Evolutionary conservation across 2,888 invertebrate genomes (phyloP).

Genomic region (Leptogaster cylindrica): DNA sequence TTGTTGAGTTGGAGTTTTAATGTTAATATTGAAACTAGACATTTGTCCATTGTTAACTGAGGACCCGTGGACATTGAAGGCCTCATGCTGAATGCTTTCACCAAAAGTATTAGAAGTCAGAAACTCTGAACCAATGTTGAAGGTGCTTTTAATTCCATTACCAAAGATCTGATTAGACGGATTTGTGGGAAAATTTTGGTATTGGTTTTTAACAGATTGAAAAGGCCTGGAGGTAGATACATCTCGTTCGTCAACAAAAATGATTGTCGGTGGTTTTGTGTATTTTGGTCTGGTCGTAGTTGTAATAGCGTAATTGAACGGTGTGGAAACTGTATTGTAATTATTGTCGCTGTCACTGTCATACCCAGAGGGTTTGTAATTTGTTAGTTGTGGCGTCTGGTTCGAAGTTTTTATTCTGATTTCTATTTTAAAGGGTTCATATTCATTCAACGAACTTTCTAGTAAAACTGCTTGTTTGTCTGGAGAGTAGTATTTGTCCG

Average conservation of each 20-base stretch:
- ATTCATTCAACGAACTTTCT: slow-evolving; percentile 54
- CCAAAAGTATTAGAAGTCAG: neutral
- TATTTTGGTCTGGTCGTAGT: slow-evolving; percentile 43
- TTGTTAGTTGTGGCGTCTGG: slow-evolving; percentile 47
- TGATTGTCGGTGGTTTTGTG: slow-evolving; percentile 59
- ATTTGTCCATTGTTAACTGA: neutral
- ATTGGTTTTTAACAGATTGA: slow-evolving; percentile 47
- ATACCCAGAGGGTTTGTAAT: slow-evolving; percentile 23
- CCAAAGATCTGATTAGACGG: neutral
- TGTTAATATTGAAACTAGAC: slow-evolving; percentile 26
- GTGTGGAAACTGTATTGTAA: slow-evolving; percentile 49
- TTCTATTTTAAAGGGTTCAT: slow-evolving; percentile 59
- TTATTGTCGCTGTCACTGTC: slow-evolving; percentile 45
- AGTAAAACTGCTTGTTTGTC: no score
- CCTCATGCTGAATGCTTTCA: neutral
- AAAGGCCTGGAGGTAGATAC: neutral
- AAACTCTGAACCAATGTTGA: neutral
- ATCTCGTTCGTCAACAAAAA: slow-evolving; percentile 57
- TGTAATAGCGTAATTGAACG: slow-evolving; percentile 42
- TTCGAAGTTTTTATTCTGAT: slow-evolving; percentile 60
- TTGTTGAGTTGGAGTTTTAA: slow-evolving; percentile 12
- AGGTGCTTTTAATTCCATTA: neutral
- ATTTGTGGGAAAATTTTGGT: slow-evolving; percentile 7
- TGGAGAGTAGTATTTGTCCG: no score
- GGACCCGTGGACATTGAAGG: neutral